These are phyloP conservation scores for Drosophila sulfurigaster DNA, from an alignment of 1,140 invertebrate species.

Conservation along the genomic window DNA sequence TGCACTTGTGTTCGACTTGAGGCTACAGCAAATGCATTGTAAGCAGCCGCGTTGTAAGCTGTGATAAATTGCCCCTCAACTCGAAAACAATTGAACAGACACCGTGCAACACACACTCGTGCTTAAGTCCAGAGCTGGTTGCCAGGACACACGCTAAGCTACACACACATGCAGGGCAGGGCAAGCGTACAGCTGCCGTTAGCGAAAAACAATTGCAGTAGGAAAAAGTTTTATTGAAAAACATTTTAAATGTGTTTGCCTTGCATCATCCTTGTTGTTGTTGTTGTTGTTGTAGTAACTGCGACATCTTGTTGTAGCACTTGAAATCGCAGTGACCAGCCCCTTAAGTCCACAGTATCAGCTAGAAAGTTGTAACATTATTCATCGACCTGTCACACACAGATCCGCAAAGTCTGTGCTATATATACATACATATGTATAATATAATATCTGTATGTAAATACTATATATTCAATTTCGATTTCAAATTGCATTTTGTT, in stretches of 20 bases:
- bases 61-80: constrained; percentile 76
- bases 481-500: constrained; percentile 45
- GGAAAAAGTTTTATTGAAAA: constrained; percentile 79
- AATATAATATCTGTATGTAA: constrained; percentile 13
- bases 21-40: constrained; percentile 68
- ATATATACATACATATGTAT: background rate
- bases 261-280: constrained; percentile 32
- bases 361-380: constrained; percentile 50
- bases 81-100: constrained; percentile 70
- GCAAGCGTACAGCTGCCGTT: constrained; percentile 33
- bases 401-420: background rate
- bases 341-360: constrained; percentile 11
- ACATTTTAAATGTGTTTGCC: constrained; percentile 77
- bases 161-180: background rate
- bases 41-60: constrained; percentile 68
- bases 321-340: constrained; percentile 32
- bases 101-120: constrained; percentile 3
- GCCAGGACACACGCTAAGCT: background rate
- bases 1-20: constrained; percentile 66
- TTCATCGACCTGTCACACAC: constrained; percentile 37
- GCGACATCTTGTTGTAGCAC: constrained; percentile 33
- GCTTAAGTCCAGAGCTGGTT: background rate
- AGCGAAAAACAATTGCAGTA: constrained; percentile 71
- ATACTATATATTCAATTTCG: constrained; percentile 21
- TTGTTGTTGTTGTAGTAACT: constrained; percentile 35